A percentile compares a stretch with the other conserved stretches of the same genome.
These are phyloP conservation scores for Geodia barretti DNA, from an alignment of 37 sponge, comb jelly and placozoan genomes.

Conservation along the genomic window DNA sequence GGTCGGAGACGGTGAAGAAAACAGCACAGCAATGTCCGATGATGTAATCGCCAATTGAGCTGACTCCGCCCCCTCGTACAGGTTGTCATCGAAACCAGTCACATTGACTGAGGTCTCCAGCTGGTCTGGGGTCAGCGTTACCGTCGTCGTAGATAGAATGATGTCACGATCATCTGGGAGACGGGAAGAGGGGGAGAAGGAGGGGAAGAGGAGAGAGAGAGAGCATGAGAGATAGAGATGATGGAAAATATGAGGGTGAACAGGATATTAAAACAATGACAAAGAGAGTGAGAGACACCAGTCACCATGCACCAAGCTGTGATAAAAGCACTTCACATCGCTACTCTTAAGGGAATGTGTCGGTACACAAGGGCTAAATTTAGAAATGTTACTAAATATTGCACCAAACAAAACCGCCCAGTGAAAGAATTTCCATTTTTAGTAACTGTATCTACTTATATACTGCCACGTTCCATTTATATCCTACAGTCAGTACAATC, in stretches of 20 bases:
- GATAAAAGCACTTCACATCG: no score
- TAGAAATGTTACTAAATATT: no score
- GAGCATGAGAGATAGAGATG: not conserved
- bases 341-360: no score
- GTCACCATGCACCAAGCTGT: no score
- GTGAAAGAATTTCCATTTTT: no score
- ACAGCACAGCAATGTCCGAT: not conserved
- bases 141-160: not conserved
- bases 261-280: not conserved
- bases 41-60: not conserved
- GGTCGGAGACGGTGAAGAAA: not conserved
- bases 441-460: no score
- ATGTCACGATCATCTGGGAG: not conserved
- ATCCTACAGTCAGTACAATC: no score
- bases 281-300: not conserved
- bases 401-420: no score
- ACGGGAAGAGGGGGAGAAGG: not conserved
- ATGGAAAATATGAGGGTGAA: not conserved
- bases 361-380: no score
- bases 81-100: not conserved
- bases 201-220: not conserved
- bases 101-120: not conserved
- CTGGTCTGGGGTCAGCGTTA: not conserved
- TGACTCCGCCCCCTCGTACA: not conserved
- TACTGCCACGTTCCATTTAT: no score